These are phyloP conservation scores for Frankliniella fusca DNA, from an alignment of 2,888 invertebrate species.

Conservation along the genomic window DNA sequence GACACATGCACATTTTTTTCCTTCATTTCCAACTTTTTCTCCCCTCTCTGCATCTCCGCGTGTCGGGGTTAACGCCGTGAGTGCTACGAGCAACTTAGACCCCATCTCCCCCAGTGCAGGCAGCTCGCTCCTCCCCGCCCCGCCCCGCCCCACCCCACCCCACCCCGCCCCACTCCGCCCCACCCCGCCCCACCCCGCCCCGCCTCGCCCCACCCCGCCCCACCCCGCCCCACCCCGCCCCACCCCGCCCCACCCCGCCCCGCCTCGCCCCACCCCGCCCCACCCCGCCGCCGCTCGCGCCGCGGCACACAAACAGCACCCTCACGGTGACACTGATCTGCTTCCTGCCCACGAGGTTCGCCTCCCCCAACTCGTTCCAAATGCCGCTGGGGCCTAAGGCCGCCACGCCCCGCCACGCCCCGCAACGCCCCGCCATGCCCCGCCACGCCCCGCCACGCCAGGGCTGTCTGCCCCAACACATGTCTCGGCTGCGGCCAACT, in stretches of 20 bases:
- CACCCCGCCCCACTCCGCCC: not conserved
- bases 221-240: not conserved
- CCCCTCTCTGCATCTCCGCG: not conserved
- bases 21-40: not conserved
- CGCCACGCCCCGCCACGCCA: not conserved
- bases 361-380: not conserved
- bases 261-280: not conserved
- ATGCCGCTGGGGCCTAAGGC: too few relatives aligned
- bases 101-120: not conserved
- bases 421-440: not conserved
- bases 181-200: not conserved
- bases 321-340: not conserved
- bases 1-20: not conserved
- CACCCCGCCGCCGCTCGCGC: not conserved
- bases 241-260: not conserved
- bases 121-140: not conserved
- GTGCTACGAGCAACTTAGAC: too few relatives aligned
- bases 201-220: not conserved
- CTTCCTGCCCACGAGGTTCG: not conserved
- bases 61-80: too few relatives aligned
- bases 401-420: too few relatives aligned
- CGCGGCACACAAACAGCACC: not conserved
- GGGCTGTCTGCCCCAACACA: not conserved
- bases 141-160: too few relatives aligned
- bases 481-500: not conserved